These are phyloP conservation scores for Neolamprologus ventralis DNA, from an alignment of 2,113 vertebrate genomes.

Conservation along the genomic window DNA sequence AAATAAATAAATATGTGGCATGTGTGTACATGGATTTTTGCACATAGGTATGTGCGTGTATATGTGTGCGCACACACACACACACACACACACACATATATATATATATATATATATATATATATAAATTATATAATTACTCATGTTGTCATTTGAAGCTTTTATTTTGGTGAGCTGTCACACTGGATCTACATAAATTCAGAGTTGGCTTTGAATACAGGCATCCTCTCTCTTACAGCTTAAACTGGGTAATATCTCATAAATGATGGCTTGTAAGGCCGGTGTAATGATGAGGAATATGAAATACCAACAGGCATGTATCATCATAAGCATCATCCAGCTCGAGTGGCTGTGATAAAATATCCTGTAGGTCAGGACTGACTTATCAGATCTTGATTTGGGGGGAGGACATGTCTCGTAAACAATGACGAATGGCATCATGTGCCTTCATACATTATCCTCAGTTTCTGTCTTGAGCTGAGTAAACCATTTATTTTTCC, in stretches of 20 bases:
- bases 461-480: background rate
- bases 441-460: conserved; percentile 5
- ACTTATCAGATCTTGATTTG: conserved; percentile 45
- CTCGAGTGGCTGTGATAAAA: conserved; percentile 34
- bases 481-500: background rate
- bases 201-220: background rate
- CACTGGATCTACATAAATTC: background rate
- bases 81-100: fast-evolving
- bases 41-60: background rate
- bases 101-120: fast-evolving
- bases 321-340: conserved; percentile 50
- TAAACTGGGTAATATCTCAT: conserved; percentile 10
- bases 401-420: conserved; percentile 26
- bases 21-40: background rate
- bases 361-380: conserved; percentile 30
- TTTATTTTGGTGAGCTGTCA: background rate
- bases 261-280: conserved; percentile 10
- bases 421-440: conserved; percentile 38
- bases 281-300: conserved; percentile 44
- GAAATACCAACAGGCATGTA: conserved; percentile 38
- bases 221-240: background rate
- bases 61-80: background rate
- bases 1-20: background rate
- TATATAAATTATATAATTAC: background rate
- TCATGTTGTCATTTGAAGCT: background rate